These are phyloP conservation scores for Uloborus diversus DNA, from an alignment of 1,140 invertebrate species.

Conservation along the genomic window DNA sequence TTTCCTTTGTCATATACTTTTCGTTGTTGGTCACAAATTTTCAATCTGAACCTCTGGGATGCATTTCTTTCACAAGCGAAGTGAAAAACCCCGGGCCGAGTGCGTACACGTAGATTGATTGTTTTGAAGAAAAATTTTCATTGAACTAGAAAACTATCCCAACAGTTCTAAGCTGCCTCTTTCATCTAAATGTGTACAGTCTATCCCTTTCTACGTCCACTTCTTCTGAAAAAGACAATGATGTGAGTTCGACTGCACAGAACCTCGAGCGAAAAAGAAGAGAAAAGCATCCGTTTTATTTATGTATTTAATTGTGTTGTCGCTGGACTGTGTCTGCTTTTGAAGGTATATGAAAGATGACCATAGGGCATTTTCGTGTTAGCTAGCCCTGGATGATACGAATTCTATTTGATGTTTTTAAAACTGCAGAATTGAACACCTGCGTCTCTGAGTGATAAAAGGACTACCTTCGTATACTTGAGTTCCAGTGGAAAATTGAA, in stretches of 20 bases:
- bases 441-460: conserved; percentile 34
- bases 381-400: conserved; percentile 6
- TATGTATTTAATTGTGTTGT: conserved; percentile 40
- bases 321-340: conserved; percentile 32
- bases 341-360: conserved; percentile 7
- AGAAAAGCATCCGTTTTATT: conserved; percentile 40
- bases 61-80: conserved; percentile 6
- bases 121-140: conserved; percentile 42
- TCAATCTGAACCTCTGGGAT: neutral
- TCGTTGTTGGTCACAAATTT: no score
- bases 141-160: conserved; percentile 19
- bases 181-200: conserved; percentile 51
- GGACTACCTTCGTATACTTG: conserved; percentile 32
- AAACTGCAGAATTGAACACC: conserved; percentile 28
- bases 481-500: conserved; percentile 7
- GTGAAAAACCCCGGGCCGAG: conserved; percentile 11
- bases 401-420: conserved; percentile 40
- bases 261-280: neutral
- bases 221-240: conserved; percentile 20
- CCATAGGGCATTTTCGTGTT: conserved; percentile 14
- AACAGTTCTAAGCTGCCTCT: conserved; percentile 32
- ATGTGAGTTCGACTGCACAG: neutral
- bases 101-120: conserved; percentile 29
- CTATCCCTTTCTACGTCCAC: conserved; percentile 48
- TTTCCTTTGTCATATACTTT: no score